A percentile compares a stretch with the other conserved stretches of the same genome.
Conservation (phyloP, 2,888 invertebrate genomes). For the Stenchaetothrips biformis region DNA sequence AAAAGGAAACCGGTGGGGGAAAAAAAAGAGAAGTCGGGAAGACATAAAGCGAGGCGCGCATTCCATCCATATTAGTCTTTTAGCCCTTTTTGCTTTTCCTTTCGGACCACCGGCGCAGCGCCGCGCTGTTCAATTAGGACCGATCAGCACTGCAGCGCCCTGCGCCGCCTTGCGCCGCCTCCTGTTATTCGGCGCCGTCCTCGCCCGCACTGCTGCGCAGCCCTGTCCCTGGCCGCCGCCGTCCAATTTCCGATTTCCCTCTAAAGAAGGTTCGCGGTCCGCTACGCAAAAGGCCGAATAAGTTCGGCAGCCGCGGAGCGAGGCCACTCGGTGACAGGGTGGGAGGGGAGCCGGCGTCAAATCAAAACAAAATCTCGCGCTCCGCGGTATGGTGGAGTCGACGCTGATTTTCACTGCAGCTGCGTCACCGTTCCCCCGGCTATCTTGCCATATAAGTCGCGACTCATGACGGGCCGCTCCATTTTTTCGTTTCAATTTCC, state of each 20-base stretch:
- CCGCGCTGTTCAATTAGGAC: too few species aligned
- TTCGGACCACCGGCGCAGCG: neutral
- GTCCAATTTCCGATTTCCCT: conserved; percentile 4
- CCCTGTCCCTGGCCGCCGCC: neutral
- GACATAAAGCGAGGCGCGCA: neutral
- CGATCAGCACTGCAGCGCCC: neutral
- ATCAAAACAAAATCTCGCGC: too few species aligned
- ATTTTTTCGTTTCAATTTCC: too few species aligned
- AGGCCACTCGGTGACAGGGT: too few species aligned
- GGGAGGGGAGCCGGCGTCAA: too few species aligned
- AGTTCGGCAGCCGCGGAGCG: neutral
- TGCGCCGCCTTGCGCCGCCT: neutral
- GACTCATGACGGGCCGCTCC: too few species aligned
- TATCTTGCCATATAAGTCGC: too few species aligned
- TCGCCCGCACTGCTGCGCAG: neutral
- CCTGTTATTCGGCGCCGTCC: neutral
- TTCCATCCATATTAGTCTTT: conserved; percentile 18
- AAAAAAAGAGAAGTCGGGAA: neutral
- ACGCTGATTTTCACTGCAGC: too few species aligned
- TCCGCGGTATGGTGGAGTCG: too few species aligned
- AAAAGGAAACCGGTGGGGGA: neutral
- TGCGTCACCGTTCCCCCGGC: too few species aligned
- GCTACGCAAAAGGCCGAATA: neutral
- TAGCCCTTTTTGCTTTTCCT: neutral
- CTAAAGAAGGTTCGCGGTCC: conserved; percentile 7